A percentile compares a stretch with the other conserved stretches of the same genome.
These are phyloP conservation scores for Dasypogon diadema DNA, from an alignment of 2,888 invertebrate genomes.

Conservation along the genomic window DNA sequence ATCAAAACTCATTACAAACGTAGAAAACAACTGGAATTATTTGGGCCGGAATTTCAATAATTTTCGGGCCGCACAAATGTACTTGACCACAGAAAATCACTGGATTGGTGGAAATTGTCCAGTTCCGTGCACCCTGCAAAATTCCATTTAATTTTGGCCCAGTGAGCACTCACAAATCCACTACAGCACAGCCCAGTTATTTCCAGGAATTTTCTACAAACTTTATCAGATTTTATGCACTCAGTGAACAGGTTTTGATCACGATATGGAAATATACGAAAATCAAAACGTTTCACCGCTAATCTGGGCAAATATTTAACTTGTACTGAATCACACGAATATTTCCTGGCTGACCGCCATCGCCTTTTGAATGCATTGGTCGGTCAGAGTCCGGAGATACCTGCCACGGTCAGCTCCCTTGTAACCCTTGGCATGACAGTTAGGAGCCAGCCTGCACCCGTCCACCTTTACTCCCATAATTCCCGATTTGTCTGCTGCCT, in stretches of 20 bases:
- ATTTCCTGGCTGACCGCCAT: neutral
- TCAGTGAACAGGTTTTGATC: neutral
- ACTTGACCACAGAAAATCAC: conserved; percentile 12
- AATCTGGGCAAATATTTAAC: conserved; percentile 31
- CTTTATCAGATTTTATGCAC: conserved; percentile 20
- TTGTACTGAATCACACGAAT: conserved; percentile 17
- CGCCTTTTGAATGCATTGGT: conserved; percentile 1
- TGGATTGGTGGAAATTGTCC: conserved; percentile 13
- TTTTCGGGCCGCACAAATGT: neutral
- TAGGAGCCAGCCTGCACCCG: too few relatives aligned
- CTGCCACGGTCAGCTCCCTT: neutral
- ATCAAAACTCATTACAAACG: neutral
- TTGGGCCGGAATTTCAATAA: conserved; percentile 27
- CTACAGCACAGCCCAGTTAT: conserved; percentile 7
- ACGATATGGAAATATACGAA: conserved; percentile 2
- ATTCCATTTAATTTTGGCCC: conserved; percentile 31
- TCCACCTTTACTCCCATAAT: conserved; percentile 19
- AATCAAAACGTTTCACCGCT: conserved; percentile 24
- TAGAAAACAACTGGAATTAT: conserved; percentile 16
- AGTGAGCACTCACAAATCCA: neutral
- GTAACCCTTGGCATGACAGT: neutral
- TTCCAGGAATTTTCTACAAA: conserved; percentile 29
- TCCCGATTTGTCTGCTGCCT: conserved; percentile 31
- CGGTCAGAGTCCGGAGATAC: neutral
- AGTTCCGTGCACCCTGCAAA: neutral